Evolutionary conservation across 1,140 invertebrate species (phyloP).

Genomic region (Aporrectodea caliginosa): DNA sequence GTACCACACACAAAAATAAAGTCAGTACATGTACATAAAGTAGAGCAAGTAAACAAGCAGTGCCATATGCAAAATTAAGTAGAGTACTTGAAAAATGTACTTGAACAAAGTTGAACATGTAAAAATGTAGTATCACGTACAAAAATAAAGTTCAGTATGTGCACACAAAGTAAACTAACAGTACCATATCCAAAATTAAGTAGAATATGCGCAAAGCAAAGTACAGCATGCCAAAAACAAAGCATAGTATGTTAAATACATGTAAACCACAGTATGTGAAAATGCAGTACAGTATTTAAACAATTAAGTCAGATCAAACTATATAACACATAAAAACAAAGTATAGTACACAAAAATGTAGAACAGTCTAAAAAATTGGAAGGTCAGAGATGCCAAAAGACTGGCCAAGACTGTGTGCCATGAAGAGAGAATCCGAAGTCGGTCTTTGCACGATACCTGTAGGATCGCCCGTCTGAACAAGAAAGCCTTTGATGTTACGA

Average conservation of each 20-base stretch:
- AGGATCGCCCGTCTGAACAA: slow-evolving; percentile 95
- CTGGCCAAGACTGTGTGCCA: not conserved
- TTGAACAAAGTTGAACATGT: not conserved
- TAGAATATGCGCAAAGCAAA: not conserved
- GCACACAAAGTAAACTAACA: not conserved
- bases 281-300: not conserved
- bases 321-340: not conserved
- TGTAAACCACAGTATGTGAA: not conserved
- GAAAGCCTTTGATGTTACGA: slow-evolving; percentile 97
- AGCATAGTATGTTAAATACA: not conserved
- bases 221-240: not conserved
- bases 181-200: not conserved
- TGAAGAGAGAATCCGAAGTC: not conserved
- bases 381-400: slow-evolving; percentile 2
- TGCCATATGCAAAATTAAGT: no score
- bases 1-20: no score
- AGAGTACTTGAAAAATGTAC: not conserved
- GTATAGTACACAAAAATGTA: slow-evolving; percentile 1
- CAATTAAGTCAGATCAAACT: not conserved
- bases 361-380: not conserved
- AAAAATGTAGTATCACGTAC: slow-evolving; percentile 14
- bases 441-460: slow-evolving; percentile 60
- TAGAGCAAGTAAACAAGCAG: no score
- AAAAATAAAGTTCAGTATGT: not conserved
- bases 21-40: no score